phyloP scores from a whole-genome alignment of 1,140 invertebrate species.

The Panagrolaimus sp. region DNA sequence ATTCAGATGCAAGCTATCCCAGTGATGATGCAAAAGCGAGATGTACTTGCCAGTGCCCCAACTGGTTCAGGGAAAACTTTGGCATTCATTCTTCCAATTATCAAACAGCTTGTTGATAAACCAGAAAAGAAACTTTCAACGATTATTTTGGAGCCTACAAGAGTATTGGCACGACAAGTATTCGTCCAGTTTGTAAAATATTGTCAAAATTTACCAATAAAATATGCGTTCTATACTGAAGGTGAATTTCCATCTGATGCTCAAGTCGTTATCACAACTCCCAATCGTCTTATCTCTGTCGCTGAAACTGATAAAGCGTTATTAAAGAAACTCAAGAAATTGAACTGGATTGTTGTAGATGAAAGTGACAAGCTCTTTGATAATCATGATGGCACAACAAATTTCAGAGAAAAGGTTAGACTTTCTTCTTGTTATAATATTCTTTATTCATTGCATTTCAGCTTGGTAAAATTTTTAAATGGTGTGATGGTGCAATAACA shows the following conservation, averaged over 20 bases:
- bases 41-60: slow-evolving; percentile 85
- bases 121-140: slow-evolving; percentile 66
- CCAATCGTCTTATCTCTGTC: slow-evolving; percentile 78
- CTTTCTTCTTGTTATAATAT: not conserved
- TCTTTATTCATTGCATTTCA: slow-evolving; percentile 39
- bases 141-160: slow-evolving; percentile 80
- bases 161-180: slow-evolving; percentile 87
- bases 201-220: slow-evolving; percentile 29
- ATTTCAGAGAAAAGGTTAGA: slow-evolving; percentile 29
- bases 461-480: slow-evolving; percentile 73
- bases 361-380: slow-evolving; percentile 59
- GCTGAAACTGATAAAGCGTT: slow-evolving; percentile 64
- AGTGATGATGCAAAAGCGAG: slow-evolving; percentile 73
- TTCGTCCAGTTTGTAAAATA: slow-evolving; percentile 49
- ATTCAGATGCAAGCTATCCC: slow-evolving; percentile 91
- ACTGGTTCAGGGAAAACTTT: slow-evolving; percentile 63
- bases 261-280: slow-evolving; percentile 90
- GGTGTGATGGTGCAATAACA: slow-evolving; percentile 66
- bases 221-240: slow-evolving; percentile 25
- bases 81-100: slow-evolving; percentile 63
- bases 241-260: slow-evolving; percentile 15
- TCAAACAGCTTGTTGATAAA: slow-evolving; percentile 64
- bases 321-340: slow-evolving; percentile 17
- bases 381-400: slow-evolving; percentile 46
- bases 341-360: slow-evolving; percentile 54